These are phyloP conservation scores for Jaculus jaculus DNA, from an alignment of 2,113 vertebrate species.

Conservation along the genomic window DNA sequence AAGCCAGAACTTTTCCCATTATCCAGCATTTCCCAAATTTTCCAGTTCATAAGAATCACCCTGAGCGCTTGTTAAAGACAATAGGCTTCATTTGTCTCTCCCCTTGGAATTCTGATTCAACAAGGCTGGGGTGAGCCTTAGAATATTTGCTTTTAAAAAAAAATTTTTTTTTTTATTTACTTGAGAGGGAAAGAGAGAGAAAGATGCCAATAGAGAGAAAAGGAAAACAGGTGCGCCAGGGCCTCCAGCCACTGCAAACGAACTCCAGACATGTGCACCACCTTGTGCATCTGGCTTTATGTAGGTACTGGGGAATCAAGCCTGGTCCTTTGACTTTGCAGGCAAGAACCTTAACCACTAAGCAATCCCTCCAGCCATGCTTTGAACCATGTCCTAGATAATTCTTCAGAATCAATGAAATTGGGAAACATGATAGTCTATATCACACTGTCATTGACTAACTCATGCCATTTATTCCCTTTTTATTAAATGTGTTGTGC, in stretches of 20 bases:
- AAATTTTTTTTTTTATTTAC: no score
- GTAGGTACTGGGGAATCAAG: no score
- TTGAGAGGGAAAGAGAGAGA: no score
- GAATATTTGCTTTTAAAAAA: not conserved
- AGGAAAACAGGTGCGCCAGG: no score
- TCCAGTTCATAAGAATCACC: not conserved
- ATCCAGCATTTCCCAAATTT: conserved; percentile 40
- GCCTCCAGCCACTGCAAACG: no score
- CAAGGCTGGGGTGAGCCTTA: not conserved
- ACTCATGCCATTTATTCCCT: not conserved
- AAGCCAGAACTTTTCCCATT: conserved; percentile 27
- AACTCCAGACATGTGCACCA: no score
- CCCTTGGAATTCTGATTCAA: not conserved
- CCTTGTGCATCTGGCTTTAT: no score
- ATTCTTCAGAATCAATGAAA: conserved; percentile 30
- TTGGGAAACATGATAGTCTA: not conserved
- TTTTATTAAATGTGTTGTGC: conserved; percentile 25
- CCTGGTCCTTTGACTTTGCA: no score
- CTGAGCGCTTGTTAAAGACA: conserved; percentile 13
- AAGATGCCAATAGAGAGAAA: no score
- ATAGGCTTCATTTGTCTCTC: not conserved
- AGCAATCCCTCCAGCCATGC: no score
- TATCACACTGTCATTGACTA: not conserved
- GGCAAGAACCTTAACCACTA: no score
- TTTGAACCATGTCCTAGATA: not conserved